Evolutionary conservation across 2,797 vertebrate genomes (phyloP).

Genomic region (Poecilia wingei): DNA sequence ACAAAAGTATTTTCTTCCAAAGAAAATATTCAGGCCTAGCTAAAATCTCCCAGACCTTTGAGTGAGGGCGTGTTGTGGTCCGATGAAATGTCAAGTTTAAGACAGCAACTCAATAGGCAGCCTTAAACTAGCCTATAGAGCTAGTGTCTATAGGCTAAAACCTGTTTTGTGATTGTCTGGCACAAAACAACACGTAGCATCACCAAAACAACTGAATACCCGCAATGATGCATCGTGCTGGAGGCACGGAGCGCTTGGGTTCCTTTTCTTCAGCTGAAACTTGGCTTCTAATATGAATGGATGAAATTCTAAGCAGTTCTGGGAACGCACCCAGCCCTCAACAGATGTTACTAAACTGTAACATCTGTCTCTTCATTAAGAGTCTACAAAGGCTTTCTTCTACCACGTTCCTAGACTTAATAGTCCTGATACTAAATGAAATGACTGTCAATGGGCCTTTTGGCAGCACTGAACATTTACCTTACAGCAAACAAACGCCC

Average conservation of each 20-base stretch:
- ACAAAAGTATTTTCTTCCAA: neutral
- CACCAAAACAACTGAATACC: neutral
- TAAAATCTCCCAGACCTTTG: neutral
- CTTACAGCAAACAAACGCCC: neutral
- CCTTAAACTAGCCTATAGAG: too few species aligned
- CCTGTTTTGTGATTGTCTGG: neutral
- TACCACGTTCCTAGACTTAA: neutral
- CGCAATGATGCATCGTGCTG: neutral
- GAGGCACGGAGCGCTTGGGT: neutral
- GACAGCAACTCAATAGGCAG: neutral
- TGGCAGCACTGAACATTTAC: neutral
- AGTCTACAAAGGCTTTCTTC: neutral
- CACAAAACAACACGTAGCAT: neutral
- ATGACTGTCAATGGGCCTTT: neutral
- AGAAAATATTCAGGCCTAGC: neutral
- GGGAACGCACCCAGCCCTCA: neutral
- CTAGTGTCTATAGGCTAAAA: too few species aligned
- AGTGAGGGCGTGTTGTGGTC: neutral
- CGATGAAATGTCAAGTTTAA: neutral
- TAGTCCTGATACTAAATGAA: neutral
- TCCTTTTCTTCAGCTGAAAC: neutral
- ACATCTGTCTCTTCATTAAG: neutral
- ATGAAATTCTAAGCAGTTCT: neutral
- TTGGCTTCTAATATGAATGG: neutral
- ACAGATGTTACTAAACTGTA: neutral